Conservation (phyloP, 2,888 invertebrate species). For the Resseliella maxima region DNA sequence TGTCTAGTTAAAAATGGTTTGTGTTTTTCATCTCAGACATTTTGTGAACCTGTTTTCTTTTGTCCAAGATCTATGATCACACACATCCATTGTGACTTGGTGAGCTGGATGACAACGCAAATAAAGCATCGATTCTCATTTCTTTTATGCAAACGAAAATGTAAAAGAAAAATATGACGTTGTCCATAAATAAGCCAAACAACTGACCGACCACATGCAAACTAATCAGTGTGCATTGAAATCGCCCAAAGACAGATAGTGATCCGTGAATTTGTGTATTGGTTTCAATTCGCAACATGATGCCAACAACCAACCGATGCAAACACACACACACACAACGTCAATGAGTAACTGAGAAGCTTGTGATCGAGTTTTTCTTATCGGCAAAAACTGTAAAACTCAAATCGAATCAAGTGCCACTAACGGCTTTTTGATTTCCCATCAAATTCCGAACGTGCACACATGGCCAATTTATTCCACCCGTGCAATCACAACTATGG, state of each 20-base stretch:
- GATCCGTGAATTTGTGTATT: conserved; percentile 34
- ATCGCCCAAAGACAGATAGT: conserved; percentile 46
- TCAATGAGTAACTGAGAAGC: conserved; percentile 49
- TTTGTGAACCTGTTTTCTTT: conserved; percentile 35
- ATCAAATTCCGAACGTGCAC: background rate
- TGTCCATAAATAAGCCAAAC: conserved; percentile 37
- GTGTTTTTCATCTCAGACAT: background rate
- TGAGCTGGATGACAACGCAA: background rate
- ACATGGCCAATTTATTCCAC: background rate
- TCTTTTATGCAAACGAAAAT: too few species aligned
- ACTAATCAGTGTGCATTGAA: conserved; percentile 31
- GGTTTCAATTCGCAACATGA: conserved; percentile 39
- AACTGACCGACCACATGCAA: conserved; percentile 53
- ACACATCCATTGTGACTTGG: background rate
- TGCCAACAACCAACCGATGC: background rate
- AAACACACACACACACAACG: too few species aligned
- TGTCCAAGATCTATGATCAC: background rate
- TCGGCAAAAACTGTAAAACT: background rate
- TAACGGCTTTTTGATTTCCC: conserved; percentile 38
- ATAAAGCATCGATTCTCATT: too few species aligned
- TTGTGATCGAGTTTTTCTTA: conserved; percentile 14
- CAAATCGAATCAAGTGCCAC: conserved; percentile 36
- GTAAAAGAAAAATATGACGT: conserved; percentile 38
- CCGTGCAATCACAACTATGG: too few species aligned
- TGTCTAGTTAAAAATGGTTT: background rate